Conservation (phyloP, 2,797 vertebrate species). For the Spea hammondii region DNA sequence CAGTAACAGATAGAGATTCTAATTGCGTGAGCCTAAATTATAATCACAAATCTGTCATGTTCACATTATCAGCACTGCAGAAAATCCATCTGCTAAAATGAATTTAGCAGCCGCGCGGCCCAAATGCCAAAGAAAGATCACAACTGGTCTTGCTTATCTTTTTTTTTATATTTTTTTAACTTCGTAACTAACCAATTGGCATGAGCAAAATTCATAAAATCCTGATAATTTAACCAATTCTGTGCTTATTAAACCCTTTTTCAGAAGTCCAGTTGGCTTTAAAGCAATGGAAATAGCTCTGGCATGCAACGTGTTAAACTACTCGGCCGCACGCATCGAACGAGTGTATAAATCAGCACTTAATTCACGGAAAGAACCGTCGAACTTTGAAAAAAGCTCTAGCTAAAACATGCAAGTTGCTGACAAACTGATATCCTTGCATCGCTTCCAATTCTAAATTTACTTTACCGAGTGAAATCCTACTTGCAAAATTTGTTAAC, state of each 20-base stretch:
- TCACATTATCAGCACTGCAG: slow-evolving; percentile 48
- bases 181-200: no score
- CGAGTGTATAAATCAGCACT: not conserved
- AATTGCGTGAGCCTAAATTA: slow-evolving; percentile 49
- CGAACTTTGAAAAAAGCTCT: slow-evolving; percentile 3
- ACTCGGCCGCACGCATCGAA: slow-evolving; percentile 5
- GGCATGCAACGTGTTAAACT: not conserved
- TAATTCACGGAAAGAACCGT: slow-evolving; percentile 4
- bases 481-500: slow-evolving; percentile 11
- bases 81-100: slow-evolving; percentile 51
- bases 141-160: slow-evolving; percentile 1
- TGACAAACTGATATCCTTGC: not conserved
- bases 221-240: no score
- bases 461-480: slow-evolving; percentile 12
- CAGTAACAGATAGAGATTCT: slow-evolving; percentile 42
- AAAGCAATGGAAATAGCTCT: no score
- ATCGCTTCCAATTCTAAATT: not conserved
- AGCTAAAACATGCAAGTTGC: not conserved
- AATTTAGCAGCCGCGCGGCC: slow-evolving; percentile 10
- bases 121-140: slow-evolving; percentile 20
- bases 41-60: slow-evolving; percentile 48
- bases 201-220: no score
- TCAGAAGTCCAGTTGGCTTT: no score
- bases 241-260: no score
- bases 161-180: not conserved